phyloP scores from a whole-genome alignment of 2,113 vertebrate genomes.

The Sylvia atricapilla region DNA sequence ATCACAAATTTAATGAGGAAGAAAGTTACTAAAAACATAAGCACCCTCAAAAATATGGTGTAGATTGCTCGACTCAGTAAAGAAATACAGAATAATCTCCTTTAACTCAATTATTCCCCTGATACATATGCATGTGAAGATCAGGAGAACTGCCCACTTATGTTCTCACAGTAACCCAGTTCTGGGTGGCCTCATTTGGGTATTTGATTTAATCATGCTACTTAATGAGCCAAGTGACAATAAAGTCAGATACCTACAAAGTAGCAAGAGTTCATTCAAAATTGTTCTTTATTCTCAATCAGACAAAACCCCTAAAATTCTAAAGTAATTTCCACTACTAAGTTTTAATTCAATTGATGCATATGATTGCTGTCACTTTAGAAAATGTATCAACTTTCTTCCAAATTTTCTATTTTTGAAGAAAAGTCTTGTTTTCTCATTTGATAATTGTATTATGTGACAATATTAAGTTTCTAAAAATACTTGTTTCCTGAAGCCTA shows the following conservation, averaged over 20 bases:
- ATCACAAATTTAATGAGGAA: neutral
- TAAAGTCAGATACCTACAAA: neutral
- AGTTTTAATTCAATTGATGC: neutral
- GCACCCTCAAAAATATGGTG: neutral
- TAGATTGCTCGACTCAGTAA: neutral
- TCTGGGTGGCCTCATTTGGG: neutral
- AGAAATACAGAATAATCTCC: neutral
- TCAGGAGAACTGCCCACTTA: neutral
- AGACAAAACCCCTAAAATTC: neutral
- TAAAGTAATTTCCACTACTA: neutral
- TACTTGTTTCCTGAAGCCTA: neutral
- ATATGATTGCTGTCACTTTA: neutral
- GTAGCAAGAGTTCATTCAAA: neutral
- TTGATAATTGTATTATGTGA: neutral
- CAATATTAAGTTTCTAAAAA: neutral
- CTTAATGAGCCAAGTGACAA: neutral
- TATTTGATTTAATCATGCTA: neutral
- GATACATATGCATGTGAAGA: neutral
- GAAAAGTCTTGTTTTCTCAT: neutral
- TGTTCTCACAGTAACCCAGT: neutral
- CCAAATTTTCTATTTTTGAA: neutral
- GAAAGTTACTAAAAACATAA: neutral
- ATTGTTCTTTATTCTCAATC: neutral
- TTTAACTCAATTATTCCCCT: neutral
- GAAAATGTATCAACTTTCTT: neutral